phyloP scores from a whole-genome alignment of 2,797 vertebrate genomes.

The Enteromius fasciolatus region DNA sequence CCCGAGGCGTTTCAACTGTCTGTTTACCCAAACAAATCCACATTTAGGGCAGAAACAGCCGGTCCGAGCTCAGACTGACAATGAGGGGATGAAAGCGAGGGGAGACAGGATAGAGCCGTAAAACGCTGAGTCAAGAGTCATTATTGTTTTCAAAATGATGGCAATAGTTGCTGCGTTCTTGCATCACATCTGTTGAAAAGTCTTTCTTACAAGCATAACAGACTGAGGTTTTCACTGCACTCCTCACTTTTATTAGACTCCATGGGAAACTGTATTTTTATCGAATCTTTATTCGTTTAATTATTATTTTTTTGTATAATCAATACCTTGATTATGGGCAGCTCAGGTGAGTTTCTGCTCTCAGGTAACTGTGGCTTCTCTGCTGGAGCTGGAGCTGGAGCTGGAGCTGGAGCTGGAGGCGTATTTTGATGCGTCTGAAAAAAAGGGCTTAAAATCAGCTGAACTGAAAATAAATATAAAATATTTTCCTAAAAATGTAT shows the following conservation, averaged over 20 bases:
- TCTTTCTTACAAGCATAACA: not conserved
- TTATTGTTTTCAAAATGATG: slow-evolving; percentile 6
- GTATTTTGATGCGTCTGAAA: slow-evolving; percentile 48
- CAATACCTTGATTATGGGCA: slow-evolving; percentile 47
- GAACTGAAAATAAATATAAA: too few species aligned
- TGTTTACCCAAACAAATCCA: slow-evolving; percentile 25
- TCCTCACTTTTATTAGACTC: not conserved
- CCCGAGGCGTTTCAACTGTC: too few species aligned
- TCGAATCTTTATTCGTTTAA: not conserved
- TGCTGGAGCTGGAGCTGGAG: not conserved
- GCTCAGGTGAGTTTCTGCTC: slow-evolving; percentile 46
- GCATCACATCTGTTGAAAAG: slow-evolving; percentile 10
- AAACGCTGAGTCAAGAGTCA: not conserved
- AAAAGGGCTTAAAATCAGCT: too few species aligned
- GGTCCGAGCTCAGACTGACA: slow-evolving; percentile 1
- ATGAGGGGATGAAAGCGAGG: not conserved
- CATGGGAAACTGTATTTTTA: not conserved
- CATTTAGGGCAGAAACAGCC: slow-evolving; percentile 25
- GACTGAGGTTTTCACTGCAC: not conserved
- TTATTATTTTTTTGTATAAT: not conserved
- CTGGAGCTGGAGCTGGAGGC: slow-evolving; percentile 19
- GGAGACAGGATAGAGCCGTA: not conserved
- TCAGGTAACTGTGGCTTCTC: slow-evolving; percentile 56
- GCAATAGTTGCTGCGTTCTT: not conserved
- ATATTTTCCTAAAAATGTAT: too few species aligned